phyloP scores from a whole-genome alignment of 2,113 vertebrate species.

The Craseonycteris thonglongyai region DNA sequence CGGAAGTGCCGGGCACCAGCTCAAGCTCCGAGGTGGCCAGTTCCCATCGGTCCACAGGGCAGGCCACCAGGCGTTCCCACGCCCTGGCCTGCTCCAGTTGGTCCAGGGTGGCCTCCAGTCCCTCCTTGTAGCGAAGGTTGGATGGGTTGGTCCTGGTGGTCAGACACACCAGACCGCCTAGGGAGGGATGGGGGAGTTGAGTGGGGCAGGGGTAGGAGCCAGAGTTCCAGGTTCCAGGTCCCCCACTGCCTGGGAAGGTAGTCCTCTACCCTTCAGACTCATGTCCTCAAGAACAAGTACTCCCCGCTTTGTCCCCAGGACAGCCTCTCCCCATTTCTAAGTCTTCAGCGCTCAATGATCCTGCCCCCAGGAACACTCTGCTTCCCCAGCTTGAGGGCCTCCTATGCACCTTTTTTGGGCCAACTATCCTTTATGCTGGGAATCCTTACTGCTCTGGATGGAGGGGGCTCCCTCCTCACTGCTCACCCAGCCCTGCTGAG shows the following conservation, averaged over 20 bases:
- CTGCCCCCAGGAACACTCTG: neutral
- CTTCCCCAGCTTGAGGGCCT: neutral
- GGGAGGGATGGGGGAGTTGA: neutral
- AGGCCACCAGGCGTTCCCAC: constrained; percentile 79
- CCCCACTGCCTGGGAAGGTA: neutral
- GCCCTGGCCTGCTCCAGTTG: constrained; percentile 79
- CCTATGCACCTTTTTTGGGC: neutral
- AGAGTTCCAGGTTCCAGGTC: neutral
- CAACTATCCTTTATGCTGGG: neutral
- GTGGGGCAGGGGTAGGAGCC: neutral
- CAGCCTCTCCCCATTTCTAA: neutral
- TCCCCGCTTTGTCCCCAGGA: neutral
- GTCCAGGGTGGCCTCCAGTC: constrained; percentile 78
- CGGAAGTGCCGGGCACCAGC: neutral
- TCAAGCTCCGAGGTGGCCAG: constrained; percentile 80
- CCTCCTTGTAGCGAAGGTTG: constrained; percentile 83
- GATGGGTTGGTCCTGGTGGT: constrained; percentile 85
- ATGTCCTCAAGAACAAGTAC: neutral
- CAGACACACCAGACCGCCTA: constrained; percentile 91
- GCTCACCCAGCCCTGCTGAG: neutral
- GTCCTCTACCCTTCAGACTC: neutral
- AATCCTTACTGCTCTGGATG: neutral
- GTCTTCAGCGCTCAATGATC: neutral
- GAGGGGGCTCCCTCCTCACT: neutral
- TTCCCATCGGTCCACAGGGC: constrained; percentile 85